Evolutionary conservation across 2,113 vertebrate genomes (phyloP), one percentile per base, ranked within the genome.

Genomic region (Eublepharis macularius): DNA sequence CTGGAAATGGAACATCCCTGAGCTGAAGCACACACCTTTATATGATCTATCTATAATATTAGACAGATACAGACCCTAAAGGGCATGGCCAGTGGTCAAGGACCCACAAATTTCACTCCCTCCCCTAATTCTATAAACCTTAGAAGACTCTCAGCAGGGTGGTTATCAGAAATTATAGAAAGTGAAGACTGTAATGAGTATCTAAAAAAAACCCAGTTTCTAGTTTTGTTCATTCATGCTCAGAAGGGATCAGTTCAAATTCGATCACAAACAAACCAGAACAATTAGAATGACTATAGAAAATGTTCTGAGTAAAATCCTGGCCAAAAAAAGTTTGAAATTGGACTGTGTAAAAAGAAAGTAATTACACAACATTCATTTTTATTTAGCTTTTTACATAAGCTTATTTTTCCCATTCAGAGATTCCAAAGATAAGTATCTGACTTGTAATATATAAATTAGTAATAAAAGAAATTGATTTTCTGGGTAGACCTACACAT

Each of bases 21-120:
- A 66, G 54, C 5, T 41, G 4, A 39, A 84, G 66, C 11, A 81
- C 2, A 39, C n/a, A 74, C 41, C 34, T 86, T 87, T 13, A 47
- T 1, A 24, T 66, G 60, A 0, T 7, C 13, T 57, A 49, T 51
- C 36, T 76, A 0, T 0, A 0, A 0, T 68, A 36, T 6, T 39
- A 34, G 68, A 68, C 29, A 68, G 12, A 68, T 2, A n/a, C 32
- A 66, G 6, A 84, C 45, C 5, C 79, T n/a, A n/a, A 0, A 47
- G 49, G 49, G 24, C 21, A 51, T 8, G 29, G 24, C 39, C 54
- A 32, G 57, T n/a, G 14, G 21, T 63, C 51, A 74, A 77, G 39
- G 83, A 78, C 1, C 83, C 12, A 24, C 17, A 34, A 68, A 60
- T 66, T 77, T 57, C 32, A 82, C 17, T 88, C 51, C 21, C 34